Percentiles rank a stretch among this genome's conserved stretches.
These are phyloP conservation scores for Baryphthengus martii DNA, from an alignment of 2,113 vertebrate genomes.

Conservation along the genomic window DNA sequence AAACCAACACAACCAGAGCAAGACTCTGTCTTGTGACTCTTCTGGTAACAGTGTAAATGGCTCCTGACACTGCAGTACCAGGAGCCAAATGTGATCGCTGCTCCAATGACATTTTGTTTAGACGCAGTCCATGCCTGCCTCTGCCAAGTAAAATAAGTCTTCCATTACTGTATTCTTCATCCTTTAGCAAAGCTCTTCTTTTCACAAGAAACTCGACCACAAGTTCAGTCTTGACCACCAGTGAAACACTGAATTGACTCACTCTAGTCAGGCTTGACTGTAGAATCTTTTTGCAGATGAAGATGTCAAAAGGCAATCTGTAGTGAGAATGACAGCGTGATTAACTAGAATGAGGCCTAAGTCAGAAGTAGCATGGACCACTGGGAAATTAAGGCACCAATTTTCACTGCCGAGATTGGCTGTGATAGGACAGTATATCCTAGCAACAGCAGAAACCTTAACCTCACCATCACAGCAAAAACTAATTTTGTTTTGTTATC, in stretches of 20 bases:
- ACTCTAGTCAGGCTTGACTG: conserved; percentile 19
- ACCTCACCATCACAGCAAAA: conserved; percentile 68
- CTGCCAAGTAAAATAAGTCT: neutral
- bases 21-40: neutral
- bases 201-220: neutral
- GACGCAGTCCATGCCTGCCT: neutral
- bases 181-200: neutral
- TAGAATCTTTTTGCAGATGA: conserved; percentile 72
- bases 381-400: conserved; percentile 83
- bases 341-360: conserved; percentile 80
- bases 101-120: neutral
- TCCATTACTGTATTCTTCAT: neutral
- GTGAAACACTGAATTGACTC: conserved; percentile 49
- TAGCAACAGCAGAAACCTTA: conserved; percentile 75
- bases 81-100: neutral
- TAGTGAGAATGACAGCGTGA: conserved; percentile 79
- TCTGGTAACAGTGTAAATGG: neutral
- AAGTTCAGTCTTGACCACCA: neutral
- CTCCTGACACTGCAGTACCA: neutral
- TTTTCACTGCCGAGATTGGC: conserved; percentile 76
- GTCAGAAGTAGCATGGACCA: conserved; percentile 73
- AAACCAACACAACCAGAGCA: neutral
- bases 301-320: conserved; percentile 82
- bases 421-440: conserved; percentile 76
- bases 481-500: conserved; percentile 75